Evolutionary conservation across 2,113 vertebrate species (phyloP).

Genomic region (Tragelaphus scriptus): DNA sequence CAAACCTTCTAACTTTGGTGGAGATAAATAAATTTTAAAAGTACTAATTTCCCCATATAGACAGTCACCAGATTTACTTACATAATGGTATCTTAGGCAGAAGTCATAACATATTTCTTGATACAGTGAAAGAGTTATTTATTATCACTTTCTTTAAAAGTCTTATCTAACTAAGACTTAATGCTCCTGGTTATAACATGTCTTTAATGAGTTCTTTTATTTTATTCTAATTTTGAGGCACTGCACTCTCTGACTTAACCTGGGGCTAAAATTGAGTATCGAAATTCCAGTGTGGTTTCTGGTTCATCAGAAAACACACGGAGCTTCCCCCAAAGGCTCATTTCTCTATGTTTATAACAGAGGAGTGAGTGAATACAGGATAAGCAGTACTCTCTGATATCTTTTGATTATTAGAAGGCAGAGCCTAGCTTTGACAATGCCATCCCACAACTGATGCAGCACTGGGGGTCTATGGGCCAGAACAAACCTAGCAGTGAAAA

Average conservation of each 20-base stretch:
- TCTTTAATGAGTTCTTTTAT: constrained; percentile 69
- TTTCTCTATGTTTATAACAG: constrained; percentile 42
- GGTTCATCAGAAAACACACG: constrained; percentile 64
- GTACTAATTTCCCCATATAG: background rate
- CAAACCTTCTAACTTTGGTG: background rate
- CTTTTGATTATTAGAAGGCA: constrained; percentile 28
- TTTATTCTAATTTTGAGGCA: constrained; percentile 67
- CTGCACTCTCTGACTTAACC: constrained; percentile 54
- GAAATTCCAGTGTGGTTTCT: constrained; percentile 58
- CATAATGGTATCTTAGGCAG: background rate
- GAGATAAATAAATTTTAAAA: background rate
- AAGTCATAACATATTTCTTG: constrained; percentile 8
- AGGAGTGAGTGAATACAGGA: constrained; percentile 25
- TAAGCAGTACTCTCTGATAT: constrained; percentile 33
- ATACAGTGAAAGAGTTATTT: constrained; percentile 47
- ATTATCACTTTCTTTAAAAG: constrained; percentile 60
- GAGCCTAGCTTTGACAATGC: background rate
- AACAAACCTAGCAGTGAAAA: background rate
- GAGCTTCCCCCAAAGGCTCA: constrained; percentile 43
- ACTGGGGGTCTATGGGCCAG: background rate
- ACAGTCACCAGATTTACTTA: constrained; percentile 26
- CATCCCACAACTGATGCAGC: background rate
- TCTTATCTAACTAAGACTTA: constrained; percentile 54
- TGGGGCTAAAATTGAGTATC: constrained; percentile 67
- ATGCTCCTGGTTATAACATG: constrained; percentile 62